Evolutionary conservation across 1,140 invertebrate species (phyloP).

Genomic region (Psilanteris sp.): DNA sequence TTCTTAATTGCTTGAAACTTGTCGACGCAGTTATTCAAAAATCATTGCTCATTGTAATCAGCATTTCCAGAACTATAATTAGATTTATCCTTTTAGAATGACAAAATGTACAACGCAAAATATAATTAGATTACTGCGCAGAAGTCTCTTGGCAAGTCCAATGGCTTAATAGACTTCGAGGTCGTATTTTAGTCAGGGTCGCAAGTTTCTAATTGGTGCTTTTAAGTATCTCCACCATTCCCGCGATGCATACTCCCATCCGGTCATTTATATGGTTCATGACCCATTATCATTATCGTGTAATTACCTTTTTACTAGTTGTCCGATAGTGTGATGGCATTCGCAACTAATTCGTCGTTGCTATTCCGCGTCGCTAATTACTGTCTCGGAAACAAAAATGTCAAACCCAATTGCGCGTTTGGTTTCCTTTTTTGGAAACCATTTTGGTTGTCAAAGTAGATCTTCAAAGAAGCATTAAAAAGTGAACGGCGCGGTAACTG

Average conservation of each 20-base stretch:
- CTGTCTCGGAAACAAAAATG: too few species aligned
- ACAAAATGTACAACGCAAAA: conserved; percentile 43
- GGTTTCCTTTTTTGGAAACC: too few species aligned
- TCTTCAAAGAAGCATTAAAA: too few species aligned
- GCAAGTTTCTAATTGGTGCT: conserved; percentile 73
- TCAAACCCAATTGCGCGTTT: too few species aligned
- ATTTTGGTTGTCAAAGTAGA: too few species aligned
- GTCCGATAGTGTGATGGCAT: too few species aligned
- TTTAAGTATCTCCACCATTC: conserved; percentile 65
- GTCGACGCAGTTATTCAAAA: conserved; percentile 7
- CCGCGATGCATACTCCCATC: conserved; percentile 16
- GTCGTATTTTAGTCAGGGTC: conserved; percentile 53
- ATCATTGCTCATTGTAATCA: conserved; percentile 18
- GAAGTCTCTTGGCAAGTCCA: conserved; percentile 58
- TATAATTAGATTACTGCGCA: conserved; percentile 58
- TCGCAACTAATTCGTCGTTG: too few species aligned
- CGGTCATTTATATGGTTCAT: conserved; percentile 13
- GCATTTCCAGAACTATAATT: conserved; percentile 22
- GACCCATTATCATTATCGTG: conserved; percentile 8
- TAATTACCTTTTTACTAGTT: conserved; percentile 21
- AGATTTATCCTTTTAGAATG: conserved; percentile 36
- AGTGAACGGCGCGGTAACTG: too few species aligned
- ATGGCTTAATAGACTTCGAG: conserved; percentile 59
- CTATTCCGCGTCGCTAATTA: too few species aligned
- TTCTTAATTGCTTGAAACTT: too few species aligned